Base-by-base conservation (phyloP, 2,113 vertebrate genomes). In the Labeo rohita region DNA sequence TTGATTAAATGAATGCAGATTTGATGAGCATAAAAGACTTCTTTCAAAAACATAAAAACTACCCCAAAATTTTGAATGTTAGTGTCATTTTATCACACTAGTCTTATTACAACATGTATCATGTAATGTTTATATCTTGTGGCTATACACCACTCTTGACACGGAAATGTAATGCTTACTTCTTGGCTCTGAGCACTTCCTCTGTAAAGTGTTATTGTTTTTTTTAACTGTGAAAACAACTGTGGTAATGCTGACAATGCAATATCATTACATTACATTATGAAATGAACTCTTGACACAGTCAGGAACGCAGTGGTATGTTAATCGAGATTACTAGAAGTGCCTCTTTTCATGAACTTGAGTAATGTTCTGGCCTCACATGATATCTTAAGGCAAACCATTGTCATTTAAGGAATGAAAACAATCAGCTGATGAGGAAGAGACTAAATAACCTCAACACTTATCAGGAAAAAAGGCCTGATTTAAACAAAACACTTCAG, bases 401-500 rank as follows among this genome's bases (percentile, higher is more conserved):
- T 28, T 28, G 3, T 16, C 23, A 34, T 50, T 73, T 65, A 65
- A 65, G 10, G 10, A 23, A 28, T 34, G 16, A 34, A 76, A 49
- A 23, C 11, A 47, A 74, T 7, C 72, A 49, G 28, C 8, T 75
- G 45, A 47, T 6, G 10, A n/a, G 21, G 5, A 74, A 47, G 23
- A 56, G 75, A 68, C 7, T 34, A 68, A 68, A 68, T 34, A 34
- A 73, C n/a, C 4, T 16, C 11, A 45, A 21, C 9, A 45, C 45
- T 6, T 45, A 45, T 21, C 70, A 73, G n/a, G 39, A 36, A 73
- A 45, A 72, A n/a, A 73, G 66, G 13, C 16, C 3, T 15, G 6
- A 15, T 80, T 80, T 45, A 61, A 79, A 36, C 56, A 39, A 79
- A 79, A 59, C 49, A 36, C 36, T 77, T 28, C 28, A 77, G 47